A percentile compares a stretch with the other conserved stretches of the same genome.
Conservation (phyloP, 2,113 vertebrate genomes). For the Cranoglanis bouderius region DNA sequence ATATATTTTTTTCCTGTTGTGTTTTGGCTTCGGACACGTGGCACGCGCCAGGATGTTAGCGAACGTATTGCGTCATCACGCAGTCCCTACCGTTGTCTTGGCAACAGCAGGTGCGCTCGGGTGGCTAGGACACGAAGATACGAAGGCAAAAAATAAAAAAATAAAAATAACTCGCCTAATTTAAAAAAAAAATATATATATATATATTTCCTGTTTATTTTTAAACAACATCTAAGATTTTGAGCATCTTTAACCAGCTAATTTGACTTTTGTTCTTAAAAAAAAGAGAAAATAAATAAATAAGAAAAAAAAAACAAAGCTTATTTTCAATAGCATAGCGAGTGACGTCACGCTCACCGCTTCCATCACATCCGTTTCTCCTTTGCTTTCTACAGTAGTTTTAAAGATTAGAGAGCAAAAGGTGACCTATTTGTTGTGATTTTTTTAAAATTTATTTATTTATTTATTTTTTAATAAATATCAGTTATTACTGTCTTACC, state of each 20-base stretch:
- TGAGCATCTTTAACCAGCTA: neutral
- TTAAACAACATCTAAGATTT: neutral
- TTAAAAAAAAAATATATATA: neutral
- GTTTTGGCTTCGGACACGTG: neutral
- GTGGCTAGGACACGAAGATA: neutral
- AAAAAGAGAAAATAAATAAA: too few species aligned
- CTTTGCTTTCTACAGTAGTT: neutral
- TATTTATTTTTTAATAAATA: neutral
- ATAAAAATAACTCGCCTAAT: neutral
- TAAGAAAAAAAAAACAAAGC: neutral
- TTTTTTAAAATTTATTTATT: too few species aligned
- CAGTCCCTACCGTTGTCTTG: neutral
- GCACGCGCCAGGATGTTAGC: neutral
- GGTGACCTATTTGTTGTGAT: neutral
- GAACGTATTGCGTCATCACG: conserved; percentile 11
- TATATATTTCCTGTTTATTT: neutral
- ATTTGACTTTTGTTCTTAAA: neutral
- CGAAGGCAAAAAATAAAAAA: neutral
- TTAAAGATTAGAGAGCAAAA: neutral
- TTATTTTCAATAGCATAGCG: neutral
- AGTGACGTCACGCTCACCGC: neutral
- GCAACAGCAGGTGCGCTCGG: neutral
- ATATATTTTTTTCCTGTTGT: neutral
- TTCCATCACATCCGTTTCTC: neutral
- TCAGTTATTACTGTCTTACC: neutral